Evolutionary conservation across 2,797 vertebrate genomes (phyloP).

Genomic region (Coreius guichenoti): DNA sequence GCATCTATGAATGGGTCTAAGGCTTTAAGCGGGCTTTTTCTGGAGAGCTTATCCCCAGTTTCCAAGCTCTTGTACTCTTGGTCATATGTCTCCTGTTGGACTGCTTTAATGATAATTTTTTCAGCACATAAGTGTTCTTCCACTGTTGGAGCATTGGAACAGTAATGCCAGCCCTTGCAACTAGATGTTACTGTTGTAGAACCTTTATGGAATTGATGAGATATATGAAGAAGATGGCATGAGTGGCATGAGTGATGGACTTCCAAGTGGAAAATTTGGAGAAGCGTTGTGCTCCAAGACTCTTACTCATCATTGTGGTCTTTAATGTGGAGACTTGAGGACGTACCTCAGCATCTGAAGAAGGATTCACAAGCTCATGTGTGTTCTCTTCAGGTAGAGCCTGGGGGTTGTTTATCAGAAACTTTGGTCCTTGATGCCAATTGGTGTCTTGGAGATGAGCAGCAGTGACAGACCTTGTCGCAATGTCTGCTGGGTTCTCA

Average conservation of each 20-base stretch:
- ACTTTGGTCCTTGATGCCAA: not conserved
- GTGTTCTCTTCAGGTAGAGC: not conserved
- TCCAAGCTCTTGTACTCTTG: too few relatives aligned
- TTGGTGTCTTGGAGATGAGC: not conserved
- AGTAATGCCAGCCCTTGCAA: conserved; percentile 38
- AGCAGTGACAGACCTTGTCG: not conserved
- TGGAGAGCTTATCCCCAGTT: too few relatives aligned
- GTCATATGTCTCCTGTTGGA: too few relatives aligned
- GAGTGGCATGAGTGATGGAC: not conserved
- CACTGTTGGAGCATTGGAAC: not conserved
- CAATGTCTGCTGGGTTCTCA: too few relatives aligned
- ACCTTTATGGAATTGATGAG: not conserved
- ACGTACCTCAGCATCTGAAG: not conserved
- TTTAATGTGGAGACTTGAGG: too few relatives aligned
- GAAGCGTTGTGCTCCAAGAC: conserved; percentile 2
- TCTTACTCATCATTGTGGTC: too few relatives aligned
- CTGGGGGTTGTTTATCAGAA: not conserved
- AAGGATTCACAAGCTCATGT: conserved; percentile 28
- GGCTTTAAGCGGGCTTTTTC: too few relatives aligned
- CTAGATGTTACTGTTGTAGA: not conserved
- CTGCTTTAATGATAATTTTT: conserved; percentile 6
- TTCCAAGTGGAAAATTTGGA: conserved; percentile 38
- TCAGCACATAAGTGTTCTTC: not conserved
- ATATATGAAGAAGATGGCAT: not conserved
- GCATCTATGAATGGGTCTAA: conserved; percentile 33